Conservation (phyloP, 1,140 invertebrate species). For the Andricus grossulariae region DNA sequence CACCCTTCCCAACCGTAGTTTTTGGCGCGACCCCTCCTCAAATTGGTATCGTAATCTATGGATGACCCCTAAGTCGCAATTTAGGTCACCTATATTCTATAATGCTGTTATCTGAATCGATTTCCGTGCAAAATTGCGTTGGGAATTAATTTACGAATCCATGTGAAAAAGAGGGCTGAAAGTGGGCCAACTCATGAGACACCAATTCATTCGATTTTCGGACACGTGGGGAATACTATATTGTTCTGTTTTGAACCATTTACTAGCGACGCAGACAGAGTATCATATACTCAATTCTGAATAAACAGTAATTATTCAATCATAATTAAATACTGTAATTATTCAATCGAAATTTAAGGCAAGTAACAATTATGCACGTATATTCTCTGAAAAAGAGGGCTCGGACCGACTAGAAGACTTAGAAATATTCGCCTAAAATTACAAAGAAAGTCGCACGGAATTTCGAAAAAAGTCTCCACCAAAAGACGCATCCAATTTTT, state of each 20-base stretch:
- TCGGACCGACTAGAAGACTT: no score
- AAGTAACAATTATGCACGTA: neutral
- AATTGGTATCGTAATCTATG: no score
- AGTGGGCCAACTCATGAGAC: neutral
- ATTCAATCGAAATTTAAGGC: conserved; percentile 19
- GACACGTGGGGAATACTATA: neutral
- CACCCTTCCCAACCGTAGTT: no score
- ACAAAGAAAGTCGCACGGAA: no score
- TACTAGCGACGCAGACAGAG: neutral
- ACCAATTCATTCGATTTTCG: neutral
- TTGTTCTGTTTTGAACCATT: neutral
- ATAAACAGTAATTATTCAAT: conserved; percentile 20
- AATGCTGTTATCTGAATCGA: neutral
- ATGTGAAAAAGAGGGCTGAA: neutral
- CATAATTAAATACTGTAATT: neutral
- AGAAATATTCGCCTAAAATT: no score
- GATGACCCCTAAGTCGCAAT: no score
- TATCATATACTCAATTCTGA: neutral
- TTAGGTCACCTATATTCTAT: no score
- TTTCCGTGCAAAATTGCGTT: neutral
- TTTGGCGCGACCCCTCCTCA: no score
- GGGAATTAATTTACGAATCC: neutral
- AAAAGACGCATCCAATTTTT: no score
- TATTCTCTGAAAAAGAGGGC: neutral
- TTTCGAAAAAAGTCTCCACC: no score